Percentiles rank a stretch among this genome's conserved stretches.
phyloP scores from a whole-genome alignment of 2,113 vertebrate genomes.

The Nicator chloris region DNA sequence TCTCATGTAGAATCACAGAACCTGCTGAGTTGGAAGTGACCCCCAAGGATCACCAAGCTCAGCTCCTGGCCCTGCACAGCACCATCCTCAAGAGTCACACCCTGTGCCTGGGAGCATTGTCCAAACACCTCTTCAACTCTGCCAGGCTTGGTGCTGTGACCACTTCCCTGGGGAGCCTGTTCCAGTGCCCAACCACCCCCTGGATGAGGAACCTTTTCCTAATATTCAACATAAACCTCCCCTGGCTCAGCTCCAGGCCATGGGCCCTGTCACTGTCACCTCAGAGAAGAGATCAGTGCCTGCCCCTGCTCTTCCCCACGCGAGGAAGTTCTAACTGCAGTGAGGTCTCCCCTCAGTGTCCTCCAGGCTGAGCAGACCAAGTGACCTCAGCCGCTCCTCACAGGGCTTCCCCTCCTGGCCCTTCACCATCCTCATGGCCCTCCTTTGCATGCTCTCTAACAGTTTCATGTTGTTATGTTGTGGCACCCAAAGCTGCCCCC shows the following conservation, averaged over 20 bases:
- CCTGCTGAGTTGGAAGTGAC: not conserved
- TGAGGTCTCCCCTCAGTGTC: not conserved
- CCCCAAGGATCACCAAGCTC: not conserved
- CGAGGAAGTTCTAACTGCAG: fast-evolving
- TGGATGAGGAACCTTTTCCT: not conserved
- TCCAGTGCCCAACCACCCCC: not conserved
- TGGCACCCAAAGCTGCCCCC: not conserved
- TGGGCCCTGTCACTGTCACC: fast-evolving
- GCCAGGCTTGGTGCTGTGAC: not conserved
- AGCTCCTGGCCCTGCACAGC: not conserved
- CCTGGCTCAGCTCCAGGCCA: not conserved
- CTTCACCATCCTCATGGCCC: not conserved
- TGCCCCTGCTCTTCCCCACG: not conserved
- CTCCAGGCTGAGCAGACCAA: not conserved
- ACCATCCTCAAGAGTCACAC: not conserved
- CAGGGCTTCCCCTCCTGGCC: fast-evolving
- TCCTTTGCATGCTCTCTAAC: not conserved
- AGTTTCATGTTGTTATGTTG: fast-evolving
- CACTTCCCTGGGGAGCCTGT: not conserved
- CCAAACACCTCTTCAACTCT: not conserved
- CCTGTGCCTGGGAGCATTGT: fast-evolving
- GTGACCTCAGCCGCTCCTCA: not conserved
- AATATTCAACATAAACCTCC: not conserved
- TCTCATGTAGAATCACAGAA: not conserved
- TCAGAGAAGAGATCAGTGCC: not conserved